Evolutionary conservation across 2,113 vertebrate genomes (phyloP).

Genomic region (Zonotrichia leucophrys): DNA sequence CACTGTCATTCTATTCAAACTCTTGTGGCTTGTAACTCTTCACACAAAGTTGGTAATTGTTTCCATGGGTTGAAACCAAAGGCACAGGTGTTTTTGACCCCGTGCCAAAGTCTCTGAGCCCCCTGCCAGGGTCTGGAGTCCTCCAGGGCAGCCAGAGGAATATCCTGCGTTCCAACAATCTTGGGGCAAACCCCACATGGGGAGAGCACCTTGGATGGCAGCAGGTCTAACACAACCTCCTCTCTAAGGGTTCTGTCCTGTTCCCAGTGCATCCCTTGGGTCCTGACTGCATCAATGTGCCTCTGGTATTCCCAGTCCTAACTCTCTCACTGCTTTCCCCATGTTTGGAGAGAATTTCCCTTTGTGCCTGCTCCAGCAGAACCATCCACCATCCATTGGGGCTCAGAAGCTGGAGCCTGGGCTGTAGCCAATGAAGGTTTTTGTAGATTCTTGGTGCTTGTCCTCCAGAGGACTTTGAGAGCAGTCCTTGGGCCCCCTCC

Average conservation of each 20-base stretch:
- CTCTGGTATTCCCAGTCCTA: background rate
- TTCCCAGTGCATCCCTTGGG: too few relatives aligned
- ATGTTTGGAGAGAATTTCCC: background rate
- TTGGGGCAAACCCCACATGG: background rate
- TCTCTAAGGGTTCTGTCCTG: background rate
- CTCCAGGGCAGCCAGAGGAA: too few relatives aligned
- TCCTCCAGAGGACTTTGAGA: background rate
- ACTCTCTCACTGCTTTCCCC: background rate
- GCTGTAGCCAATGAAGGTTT: accelerated
- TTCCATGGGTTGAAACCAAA: too few relatives aligned
- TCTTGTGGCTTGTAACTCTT: too few relatives aligned
- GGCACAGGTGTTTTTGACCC: too few relatives aligned
- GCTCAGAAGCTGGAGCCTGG: background rate
- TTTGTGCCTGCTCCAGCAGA: background rate
- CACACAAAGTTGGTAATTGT: too few relatives aligned
- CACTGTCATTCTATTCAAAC: too few relatives aligned
- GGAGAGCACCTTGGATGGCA: background rate
- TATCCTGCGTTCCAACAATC: too few relatives aligned
- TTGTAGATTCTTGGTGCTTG: background rate
- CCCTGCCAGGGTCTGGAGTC: too few relatives aligned
- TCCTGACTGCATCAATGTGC: background rate
- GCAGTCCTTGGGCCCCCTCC: background rate
- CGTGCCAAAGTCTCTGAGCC: too few relatives aligned
- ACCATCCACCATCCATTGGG: background rate
- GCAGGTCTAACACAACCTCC: background rate